phyloP scores from a whole-genome alignment of 2,888 invertebrate genomes.

The Cremastinae sp. region DNA sequence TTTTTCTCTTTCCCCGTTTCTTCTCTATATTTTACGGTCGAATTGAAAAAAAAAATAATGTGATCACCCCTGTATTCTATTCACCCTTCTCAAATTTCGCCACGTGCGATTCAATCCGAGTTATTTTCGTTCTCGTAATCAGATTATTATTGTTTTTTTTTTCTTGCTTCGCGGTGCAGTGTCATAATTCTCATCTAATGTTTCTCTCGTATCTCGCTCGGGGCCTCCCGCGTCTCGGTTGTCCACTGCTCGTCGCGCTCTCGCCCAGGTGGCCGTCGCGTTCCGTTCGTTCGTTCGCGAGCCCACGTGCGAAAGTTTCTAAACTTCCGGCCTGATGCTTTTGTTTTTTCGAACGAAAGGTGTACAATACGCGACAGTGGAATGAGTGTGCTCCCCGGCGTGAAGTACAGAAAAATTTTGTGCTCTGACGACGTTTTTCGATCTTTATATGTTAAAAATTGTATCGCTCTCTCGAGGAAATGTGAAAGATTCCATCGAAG shows the following conservation, averaged over 20 bases:
- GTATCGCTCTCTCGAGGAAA: too few relatives aligned
- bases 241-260: too few relatives aligned
- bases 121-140: neutral
- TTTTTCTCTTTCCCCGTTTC: neutral
- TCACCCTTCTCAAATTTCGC: constrained; percentile 1
- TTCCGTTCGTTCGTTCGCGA: too few relatives aligned
- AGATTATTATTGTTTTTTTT: constrained; percentile 14
- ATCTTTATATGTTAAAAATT: neutral
- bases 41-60: constrained; percentile 4
- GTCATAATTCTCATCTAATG: constrained; percentile 15
- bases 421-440: too few relatives aligned
- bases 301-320: too few relatives aligned
- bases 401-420: too few relatives aligned
- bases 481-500: neutral
- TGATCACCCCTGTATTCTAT: constrained; percentile 1
- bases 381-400: too few relatives aligned
- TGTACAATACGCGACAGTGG: too few relatives aligned
- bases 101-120: constrained; percentile 16
- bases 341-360: too few relatives aligned
- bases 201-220: neutral
- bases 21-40: constrained; percentile 18
- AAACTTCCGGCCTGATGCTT: too few relatives aligned
- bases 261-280: too few relatives aligned
- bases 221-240: neutral
- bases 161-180: neutral